Conservation (phyloP, 2,113 vertebrate genomes). For the Apodemus speciosus region DNA sequence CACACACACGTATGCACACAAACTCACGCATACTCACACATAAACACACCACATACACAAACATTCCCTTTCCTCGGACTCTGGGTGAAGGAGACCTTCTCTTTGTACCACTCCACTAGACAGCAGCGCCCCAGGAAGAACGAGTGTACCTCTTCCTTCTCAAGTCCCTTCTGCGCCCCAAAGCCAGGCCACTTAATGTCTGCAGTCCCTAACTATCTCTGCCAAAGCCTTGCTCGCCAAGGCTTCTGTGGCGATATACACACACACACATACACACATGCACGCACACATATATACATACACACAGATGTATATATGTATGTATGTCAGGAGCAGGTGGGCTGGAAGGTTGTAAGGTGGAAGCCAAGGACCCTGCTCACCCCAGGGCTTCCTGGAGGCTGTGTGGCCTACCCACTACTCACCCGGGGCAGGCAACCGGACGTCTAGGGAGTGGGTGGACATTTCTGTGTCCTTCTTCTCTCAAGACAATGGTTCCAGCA, state of each 20-base stretch:
- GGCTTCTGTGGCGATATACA: background rate
- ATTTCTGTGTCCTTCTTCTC: background rate
- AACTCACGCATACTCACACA: background rate
- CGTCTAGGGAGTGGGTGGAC: background rate
- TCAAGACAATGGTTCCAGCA: background rate
- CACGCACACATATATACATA: too few species aligned
- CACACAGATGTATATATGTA: too few species aligned
- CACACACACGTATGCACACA: background rate
- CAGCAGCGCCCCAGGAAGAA: background rate
- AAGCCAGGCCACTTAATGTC: background rate
- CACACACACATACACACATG: background rate
- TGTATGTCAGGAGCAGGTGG: background rate
- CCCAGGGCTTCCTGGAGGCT: background rate
- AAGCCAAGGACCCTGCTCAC: background rate
- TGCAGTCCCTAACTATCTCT: background rate
- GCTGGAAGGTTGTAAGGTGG: background rate
- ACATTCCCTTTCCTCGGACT: background rate
- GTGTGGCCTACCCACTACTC: background rate
- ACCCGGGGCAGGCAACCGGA: background rate
- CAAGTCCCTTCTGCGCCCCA: background rate
- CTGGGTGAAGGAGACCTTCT: background rate
- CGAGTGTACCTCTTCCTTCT: background rate
- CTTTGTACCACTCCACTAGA: background rate
- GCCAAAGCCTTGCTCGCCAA: background rate
- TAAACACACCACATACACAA: background rate